A percentile compares a stretch with the other conserved stretches of the same genome.
phyloP scores from a whole-genome alignment of 2,888 invertebrate species.

The Argyresthia goedartella region DNA sequence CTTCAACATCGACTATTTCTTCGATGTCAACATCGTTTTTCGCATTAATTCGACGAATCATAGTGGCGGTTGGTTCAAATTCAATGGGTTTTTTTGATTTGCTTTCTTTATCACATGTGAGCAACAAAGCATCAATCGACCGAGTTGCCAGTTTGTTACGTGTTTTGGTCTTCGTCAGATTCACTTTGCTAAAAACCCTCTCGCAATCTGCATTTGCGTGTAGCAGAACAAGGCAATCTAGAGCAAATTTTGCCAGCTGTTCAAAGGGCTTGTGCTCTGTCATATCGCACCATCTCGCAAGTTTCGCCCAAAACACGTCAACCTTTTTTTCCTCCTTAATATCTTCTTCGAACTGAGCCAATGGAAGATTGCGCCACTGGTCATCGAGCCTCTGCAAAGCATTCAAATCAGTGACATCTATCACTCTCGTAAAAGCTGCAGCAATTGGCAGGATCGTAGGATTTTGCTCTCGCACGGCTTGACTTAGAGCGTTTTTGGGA shows the following conservation, averaged over 20 bases:
- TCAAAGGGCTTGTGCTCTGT: background rate
- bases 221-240: background rate
- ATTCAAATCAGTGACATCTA: background rate
- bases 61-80: no score
- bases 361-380: background rate
- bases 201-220: background rate
- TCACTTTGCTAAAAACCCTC: background rate
- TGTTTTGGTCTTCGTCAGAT: background rate
- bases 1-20: background rate
- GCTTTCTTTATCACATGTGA: no score
- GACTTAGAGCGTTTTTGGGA: slow-evolving; percentile 1
- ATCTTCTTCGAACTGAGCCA: background rate
- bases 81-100: no score
- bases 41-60: background rate
- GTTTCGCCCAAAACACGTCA: background rate
- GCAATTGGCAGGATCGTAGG: background rate
- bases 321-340: background rate
- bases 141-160: background rate
- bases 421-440: slow-evolving; percentile 1
- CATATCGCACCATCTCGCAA: no score
- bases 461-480: slow-evolving; percentile 1
- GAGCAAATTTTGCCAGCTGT: background rate
- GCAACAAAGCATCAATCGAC: background rate
- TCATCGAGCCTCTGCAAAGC: background rate
- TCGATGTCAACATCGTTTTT: background rate